phyloP scores from a whole-genome alignment of 1,140 invertebrate species.

The Calephelis virginiensis region DNA sequence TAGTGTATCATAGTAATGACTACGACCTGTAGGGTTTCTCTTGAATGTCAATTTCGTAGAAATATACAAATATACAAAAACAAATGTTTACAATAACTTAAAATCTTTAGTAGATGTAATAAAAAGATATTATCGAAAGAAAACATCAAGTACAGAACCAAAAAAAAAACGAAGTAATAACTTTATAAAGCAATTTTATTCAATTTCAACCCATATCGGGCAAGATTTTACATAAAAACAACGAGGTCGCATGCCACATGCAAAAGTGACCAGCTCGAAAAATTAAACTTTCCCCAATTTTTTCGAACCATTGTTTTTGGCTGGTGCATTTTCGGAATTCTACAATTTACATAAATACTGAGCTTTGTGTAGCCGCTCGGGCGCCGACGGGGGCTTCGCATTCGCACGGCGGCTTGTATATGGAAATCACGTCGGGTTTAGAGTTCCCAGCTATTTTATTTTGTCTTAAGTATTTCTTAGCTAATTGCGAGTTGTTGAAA shows the following conservation, averaged over 20 bases:
- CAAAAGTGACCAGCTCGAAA: conserved; percentile 56
- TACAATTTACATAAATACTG: conserved; percentile 72
- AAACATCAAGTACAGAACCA: background rate
- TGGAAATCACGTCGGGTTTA: conserved; percentile 27
- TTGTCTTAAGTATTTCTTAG: conserved; percentile 12
- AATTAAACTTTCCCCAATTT: conserved; percentile 62
- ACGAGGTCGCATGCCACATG: conserved; percentile 38
- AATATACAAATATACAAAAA: too few species aligned
- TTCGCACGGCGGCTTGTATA: conserved; percentile 31
- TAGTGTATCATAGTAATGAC: too few species aligned
- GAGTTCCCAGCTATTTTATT: conserved; percentile 19
- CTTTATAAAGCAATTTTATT: conserved; percentile 14
- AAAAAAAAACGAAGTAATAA: background rate
- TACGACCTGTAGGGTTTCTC: too few species aligned
- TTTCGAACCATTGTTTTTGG: conserved; percentile 59
- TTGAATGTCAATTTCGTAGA: too few species aligned
- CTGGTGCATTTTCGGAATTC: conserved; percentile 64
- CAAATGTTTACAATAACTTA: too few species aligned
- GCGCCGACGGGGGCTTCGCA: conserved; percentile 46
- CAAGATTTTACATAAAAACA: conserved; percentile 28
- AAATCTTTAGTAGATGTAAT: too few species aligned
- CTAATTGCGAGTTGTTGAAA: conserved; percentile 4
- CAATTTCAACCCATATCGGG: conserved; percentile 27
- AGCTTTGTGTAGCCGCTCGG: conserved; percentile 59
- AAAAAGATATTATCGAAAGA: background rate